Evolutionary conservation across 2,888 invertebrate genomes (phyloP), one percentile per base, ranked within the genome.

Genomic region (Hedya salicella): DNA sequence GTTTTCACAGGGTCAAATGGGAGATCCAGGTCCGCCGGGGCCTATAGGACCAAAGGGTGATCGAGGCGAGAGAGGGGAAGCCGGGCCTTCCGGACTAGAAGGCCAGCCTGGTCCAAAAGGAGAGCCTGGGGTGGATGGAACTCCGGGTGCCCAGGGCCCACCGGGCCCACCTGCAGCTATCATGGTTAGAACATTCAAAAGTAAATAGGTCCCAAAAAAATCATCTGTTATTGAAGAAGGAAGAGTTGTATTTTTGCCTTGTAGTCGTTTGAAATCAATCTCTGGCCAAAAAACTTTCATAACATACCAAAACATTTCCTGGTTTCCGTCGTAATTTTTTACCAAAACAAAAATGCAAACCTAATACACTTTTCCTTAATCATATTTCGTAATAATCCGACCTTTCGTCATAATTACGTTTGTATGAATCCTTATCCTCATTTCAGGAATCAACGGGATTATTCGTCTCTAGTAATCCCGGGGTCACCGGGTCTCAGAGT

Each of bases 101-200:
- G 97, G 97, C 56, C 93, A 94, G 65, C 95, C 94, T 75, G 97
- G 97, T 19, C 93, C 94, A 36, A 96, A 96, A 89, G 97, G 97
- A 19, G 96, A 96, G 71, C 94, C 95, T 57, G 96, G 96, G 19
- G 87, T 93, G 52, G 96, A 96, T 78, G 96, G 96, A 0, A 83
- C 93, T 53, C 93, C 95, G 17, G 96, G 96, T 3, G 86, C 93
- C 30, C 90, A 92, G 70, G 95, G 96, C 32, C 94, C 95, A 8
- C 94, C 94, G 57, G 96, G 95, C 54, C 95, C 94, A 65, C 95
- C 95, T 62, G 95, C 95, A 54, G 78, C 86, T 3, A 72, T 89
- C 39, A 80, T 89, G 70, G 91, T 89, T 72, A 78, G 82, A 76
- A n/a, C n/a, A n/a, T n/a, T n/a, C n/a, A n/a, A n/a, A n/a, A n/a